A percentile compares a stretch with the other conserved stretches of the same genome.
Conservation (phyloP, 2,888 invertebrate species). For the Luperina nickerlii region DNA sequence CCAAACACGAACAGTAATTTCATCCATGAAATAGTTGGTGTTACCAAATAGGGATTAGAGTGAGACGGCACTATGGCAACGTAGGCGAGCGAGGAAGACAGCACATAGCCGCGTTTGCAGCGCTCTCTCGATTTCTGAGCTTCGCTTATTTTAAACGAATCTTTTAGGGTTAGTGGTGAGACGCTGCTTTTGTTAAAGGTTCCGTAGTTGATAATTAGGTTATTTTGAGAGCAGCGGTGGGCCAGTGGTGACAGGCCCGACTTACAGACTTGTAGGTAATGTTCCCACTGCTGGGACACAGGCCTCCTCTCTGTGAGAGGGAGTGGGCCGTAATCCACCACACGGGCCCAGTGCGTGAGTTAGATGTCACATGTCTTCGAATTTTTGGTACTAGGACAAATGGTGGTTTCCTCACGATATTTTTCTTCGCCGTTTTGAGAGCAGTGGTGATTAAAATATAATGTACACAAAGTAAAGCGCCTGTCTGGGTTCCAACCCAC, state of each 20-base stretch:
- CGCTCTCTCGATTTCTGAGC: conserved; percentile 83
- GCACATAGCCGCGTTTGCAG: conserved; percentile 64
- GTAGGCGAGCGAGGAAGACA: conserved; percentile 74
- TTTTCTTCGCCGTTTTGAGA: no score
- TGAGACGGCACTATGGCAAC: conserved; percentile 72
- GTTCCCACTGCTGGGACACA: no score
- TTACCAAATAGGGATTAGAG: conserved; percentile 90
- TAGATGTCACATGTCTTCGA: no score
- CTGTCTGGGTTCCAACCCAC: no score
- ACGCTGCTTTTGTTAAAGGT: conserved; percentile 36
- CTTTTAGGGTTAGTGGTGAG: conserved; percentile 66
- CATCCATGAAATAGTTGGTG: conserved; percentile 90
- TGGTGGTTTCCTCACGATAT: no score
- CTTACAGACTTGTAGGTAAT: no score
- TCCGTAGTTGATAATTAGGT: conserved; percentile 43
- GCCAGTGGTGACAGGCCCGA: background rate
- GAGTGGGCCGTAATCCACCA: no score
- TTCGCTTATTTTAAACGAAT: conserved; percentile 75
- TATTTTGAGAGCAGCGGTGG: background rate
- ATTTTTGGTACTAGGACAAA: no score
- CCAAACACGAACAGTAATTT: conserved; percentile 83
- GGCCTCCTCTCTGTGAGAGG: no score
- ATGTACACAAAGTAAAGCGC: no score
- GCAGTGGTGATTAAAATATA: no score
- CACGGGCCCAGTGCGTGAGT: no score